Base-by-base conservation (phyloP, 1,140 invertebrate species). In the Wasmannia auropunctata region DNA sequence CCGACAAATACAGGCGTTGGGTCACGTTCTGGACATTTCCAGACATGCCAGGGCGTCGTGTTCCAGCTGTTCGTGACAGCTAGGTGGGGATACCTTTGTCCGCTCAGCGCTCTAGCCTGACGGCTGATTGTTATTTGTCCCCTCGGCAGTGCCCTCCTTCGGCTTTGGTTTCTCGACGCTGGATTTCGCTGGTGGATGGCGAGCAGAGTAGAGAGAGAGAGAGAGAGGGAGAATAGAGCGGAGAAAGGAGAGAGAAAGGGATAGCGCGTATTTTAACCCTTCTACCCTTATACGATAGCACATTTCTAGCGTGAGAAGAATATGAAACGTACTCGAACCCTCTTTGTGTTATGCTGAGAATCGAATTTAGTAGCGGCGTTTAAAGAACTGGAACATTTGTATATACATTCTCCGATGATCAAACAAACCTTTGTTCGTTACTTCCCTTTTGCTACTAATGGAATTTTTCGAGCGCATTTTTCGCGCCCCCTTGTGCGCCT, bases 21-120 rank as follows among this genome's bases (percentile, higher is more conserved):
- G 37, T 67, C 37, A 40, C 28, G 43, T 72, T 31, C 28, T 22
- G 69, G 19, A 58, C 51, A 28, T 43, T 37, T 79, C 40, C 37
- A 72, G 28, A 54, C 54, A 28, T n/a, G 19, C 51, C 43, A 19
- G 22, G 19, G 76, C 58, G 79, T 54, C 65, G 51, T 31, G 67
- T 72, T 72, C 79, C 79, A 83, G 79, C 79, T 83, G 79, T 83
- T 83, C 54, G 22, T 83, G 79, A 83, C 79, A 83, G 67, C 37
- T 83, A 69, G 79, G 25, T 19, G 79, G 67, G 67, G 51, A 25
- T 51, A 72, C 25, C 67, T 83, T 83, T 83, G 79, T 83, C 67
- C 65, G 51, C 37, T 81, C 65, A 49, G 40, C 51, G 51, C n/a
- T 74, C 62, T 31, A 72, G 67, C 37, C 67, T 69, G 76, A 43